Conservation (phyloP, 2,797 vertebrate species). For the Sebastes reedi region DNA sequence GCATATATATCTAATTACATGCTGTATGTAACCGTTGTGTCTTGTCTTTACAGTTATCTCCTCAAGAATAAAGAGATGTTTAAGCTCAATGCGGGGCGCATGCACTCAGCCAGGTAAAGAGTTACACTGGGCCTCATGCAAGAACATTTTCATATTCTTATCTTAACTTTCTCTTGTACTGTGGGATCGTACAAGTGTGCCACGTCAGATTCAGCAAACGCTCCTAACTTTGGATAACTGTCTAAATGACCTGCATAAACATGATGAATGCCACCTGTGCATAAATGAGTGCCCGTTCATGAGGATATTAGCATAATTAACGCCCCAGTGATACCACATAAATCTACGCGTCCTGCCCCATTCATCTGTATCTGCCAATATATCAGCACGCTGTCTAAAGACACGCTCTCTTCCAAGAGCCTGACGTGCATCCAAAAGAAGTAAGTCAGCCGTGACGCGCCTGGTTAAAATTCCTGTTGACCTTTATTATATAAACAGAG, state of each 20-base stretch:
- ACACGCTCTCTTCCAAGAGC: neutral
- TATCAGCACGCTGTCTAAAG: neutral
- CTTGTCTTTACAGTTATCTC: constrained; percentile 82
- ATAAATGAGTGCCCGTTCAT: too few species aligned
- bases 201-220: neutral
- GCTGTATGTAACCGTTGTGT: constrained; percentile 3
- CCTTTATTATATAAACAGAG: neutral
- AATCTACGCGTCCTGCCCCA: neutral
- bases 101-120: constrained; percentile 88
- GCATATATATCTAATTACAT: neutral
- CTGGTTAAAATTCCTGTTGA: neutral
- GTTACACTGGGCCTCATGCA: neutral
- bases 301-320: neutral
- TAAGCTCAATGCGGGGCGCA: constrained; percentile 79
- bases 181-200: neutral
- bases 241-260: neutral
- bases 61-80: constrained; percentile 86
- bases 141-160: neutral
- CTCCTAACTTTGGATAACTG: too few species aligned
- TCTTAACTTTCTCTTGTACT: neutral
- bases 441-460: neutral
- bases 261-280: neutral
- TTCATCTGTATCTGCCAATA: neutral
- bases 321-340: neutral
- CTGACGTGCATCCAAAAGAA: neutral